Evolutionary conservation across 2,888 invertebrate species (phyloP).

Genomic region (Ormyrus thymus): DNA sequence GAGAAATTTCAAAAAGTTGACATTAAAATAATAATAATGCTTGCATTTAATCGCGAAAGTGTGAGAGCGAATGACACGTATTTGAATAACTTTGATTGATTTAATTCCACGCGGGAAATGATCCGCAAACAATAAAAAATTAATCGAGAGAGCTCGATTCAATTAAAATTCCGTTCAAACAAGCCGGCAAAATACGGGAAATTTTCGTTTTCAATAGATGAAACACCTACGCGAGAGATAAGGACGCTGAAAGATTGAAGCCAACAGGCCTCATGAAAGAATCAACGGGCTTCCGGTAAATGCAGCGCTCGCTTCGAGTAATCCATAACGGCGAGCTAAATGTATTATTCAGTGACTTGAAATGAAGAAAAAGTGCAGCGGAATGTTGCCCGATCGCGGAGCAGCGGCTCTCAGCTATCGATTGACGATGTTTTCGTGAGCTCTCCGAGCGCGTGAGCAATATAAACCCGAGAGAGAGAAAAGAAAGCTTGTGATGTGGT

Average conservation of each 20-base stretch:
- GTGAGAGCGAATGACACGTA: no score
- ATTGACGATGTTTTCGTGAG: constrained; percentile 31
- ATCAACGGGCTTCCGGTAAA: background rate
- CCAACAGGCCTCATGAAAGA: background rate
- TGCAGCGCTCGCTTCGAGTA: background rate
- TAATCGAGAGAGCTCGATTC: no score
- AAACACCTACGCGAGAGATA: background rate
- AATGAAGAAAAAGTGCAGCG: constrained; percentile 31
- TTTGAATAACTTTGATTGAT: no score
- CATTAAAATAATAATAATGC: no score
- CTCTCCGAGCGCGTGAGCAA: background rate
- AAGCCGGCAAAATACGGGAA: background rate
- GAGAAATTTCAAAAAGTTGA: no score
- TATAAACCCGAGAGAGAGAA: background rate
- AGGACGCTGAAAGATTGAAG: background rate
- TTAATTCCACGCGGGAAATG: no score
- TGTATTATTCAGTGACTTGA: constrained; percentile 33
- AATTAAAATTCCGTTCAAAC: no score
- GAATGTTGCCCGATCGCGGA: constrained; percentile 1
- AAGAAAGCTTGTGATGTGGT: constrained; percentile 65
- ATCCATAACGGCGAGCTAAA: constrained; percentile 17
- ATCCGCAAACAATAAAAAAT: no score
- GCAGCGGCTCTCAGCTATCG: background rate
- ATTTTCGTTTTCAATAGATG: background rate
- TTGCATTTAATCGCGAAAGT: no score